Evolutionary conservation across 2,113 vertebrate genomes (phyloP), one percentile per base, ranked within the genome.

Genomic region (Pedetes capensis): DNA sequence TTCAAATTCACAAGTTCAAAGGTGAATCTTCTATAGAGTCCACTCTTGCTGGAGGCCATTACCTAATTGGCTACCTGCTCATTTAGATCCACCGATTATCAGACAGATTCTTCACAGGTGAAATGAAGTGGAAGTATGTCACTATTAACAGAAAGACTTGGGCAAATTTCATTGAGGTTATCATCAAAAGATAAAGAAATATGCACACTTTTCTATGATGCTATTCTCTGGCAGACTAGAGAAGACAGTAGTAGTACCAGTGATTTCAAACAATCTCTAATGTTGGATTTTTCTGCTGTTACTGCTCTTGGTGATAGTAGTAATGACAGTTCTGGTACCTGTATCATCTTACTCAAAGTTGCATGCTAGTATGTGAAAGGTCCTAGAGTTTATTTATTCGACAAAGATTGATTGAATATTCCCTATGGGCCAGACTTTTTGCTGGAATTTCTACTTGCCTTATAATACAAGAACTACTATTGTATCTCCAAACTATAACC

Each of bases 121-220:
- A 93, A 88, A 63, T 23, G 78, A 96, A 95, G 85, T 93, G n/a
- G 76, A 96, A 69, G 59, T 92, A 95, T 96, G 90, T 96, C 81
- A 91, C 95, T 91, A 76, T 92, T 91, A 95, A 88, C 92, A 55
- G 93, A 92, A 51, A 93, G 69, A 93, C 86, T 94, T 1, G 1
- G 78, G 88, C 61, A 96, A 94, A 94, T 92, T 79, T 93, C 82
- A 93, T 20, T 82, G 93, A 91, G 94, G 88, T 86, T 83, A 88
- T 89, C 81, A 96, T 97, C 96, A 96, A 96, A 97, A 85, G 91
- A 79, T 82, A 88, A 95, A 93, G 93, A 97, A 94, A 92, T 88
- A 37, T 74, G 72, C 94, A 88, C 51, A 18, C 61, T 81, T 85
- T 92, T 95, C 85, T 95, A 76, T 92, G 87, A 93, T 91, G 47